Evolutionary conservation across 2,113 vertebrate species (phyloP), one percentile per base, ranked within the genome.

Genomic region (Cyanoliseus patagonus): DNA sequence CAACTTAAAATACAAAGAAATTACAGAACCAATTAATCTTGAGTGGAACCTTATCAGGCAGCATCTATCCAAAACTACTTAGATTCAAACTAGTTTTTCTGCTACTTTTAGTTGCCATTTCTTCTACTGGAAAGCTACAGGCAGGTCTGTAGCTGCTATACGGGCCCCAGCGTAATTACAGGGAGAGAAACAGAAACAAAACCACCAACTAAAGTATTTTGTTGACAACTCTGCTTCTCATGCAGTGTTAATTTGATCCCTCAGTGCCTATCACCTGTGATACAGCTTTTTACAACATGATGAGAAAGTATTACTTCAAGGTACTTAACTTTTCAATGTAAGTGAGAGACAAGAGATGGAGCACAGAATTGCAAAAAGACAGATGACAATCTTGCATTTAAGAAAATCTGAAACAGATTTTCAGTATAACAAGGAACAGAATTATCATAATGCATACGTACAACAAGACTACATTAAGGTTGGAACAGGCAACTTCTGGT

Each of bases 391-490:
- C 95, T 75, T 93, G 92, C 94, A 73, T 93, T 93, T 94, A 94
- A 94, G 94, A 92, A 94, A 94, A 90, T 93, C 88, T 92, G 66
- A 96, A 95, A 96, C 95, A 97, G 95, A 96, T 94, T 96, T 95
- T 88, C 95, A 94, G 90, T 95, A 90, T 96, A 95, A 96, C 95
- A 95, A 92, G 95, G 92, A 95, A 86, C 95, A 95, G 86, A 92
- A 96, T 94, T 95, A 96, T 92, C 95, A 97, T 96, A 97, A 96
- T 92, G 95, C 93, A 97, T 95, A 97, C 0, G 77, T 90, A 97
- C 96, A 96, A 93, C 94, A 96, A 94, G 92, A 93, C 96, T 88
- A 93, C 94, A 95, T 96, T 96, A 93, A 96, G 86, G 90, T 93
- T 95, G 92, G 80, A 96, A 95, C 80, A 92, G 74, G 69, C 88